Evolutionary conservation across 2,888 invertebrate genomes (phyloP), one percentile per base, ranked within the genome.

Genomic region (Arenicola marina): DNA sequence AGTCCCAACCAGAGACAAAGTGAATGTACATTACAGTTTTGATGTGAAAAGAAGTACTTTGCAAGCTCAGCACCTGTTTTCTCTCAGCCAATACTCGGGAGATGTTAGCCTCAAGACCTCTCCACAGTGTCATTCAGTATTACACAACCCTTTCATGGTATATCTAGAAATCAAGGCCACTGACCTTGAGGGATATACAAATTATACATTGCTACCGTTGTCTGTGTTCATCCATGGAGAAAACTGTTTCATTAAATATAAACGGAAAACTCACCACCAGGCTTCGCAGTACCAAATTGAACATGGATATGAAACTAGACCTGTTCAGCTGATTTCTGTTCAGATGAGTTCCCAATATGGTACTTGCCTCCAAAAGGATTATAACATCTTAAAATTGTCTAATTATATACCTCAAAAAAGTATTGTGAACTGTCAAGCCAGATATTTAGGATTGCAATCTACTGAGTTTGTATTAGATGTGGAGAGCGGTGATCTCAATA

Each of bases 191-290:
- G 53, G 53, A 31, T 32, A 53, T 48, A 7, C 48, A 48, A 48
- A 48, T 24, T 48, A 48, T 24, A 48, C 48, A 11, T 11, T 48
- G 18, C 32, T 31, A 24, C 53, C 53, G 24, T 15, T 53, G 31
- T 7, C 7, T 11, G 32, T 53, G 29, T 53, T 18, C 32, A 53
- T 53, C 24, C 53, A 53, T 32, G 53, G 53, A 24, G 33, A 53
- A 31, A 53, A 53, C 29, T 53, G 53, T 53, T 32, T 24, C 15
- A 32, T 53, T 24, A 53, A 53, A 53, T 53, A 31, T 32, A 32
- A 28, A 32, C 28, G 32, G 7, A 7, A 53, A 15, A 32, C 43
- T 38, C n/a, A n/a, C n/a, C n/a, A n/a, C n/a, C n/a, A n/a, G n/a
- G n/a, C n/a, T n/a, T n/a, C 26, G 48, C 48, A 11, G 18, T n/a